phyloP scores from a whole-genome alignment of 2,797 vertebrate species.

The Emydoidea blandingii region DNA sequence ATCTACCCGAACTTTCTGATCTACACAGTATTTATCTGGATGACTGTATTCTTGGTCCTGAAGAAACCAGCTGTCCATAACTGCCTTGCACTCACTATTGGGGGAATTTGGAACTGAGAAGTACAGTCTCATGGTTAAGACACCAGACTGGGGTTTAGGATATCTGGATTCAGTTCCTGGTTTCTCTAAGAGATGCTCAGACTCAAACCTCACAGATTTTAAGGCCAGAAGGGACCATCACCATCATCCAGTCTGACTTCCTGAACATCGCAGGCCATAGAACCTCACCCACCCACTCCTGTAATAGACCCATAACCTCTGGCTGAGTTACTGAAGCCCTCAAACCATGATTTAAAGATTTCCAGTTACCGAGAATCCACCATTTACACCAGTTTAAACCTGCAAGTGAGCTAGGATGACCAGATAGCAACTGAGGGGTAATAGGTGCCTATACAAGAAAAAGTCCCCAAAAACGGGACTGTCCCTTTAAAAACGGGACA shows the following conservation, averaged over 20 bases:
- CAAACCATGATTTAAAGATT: not conserved
- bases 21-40: not conserved
- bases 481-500: too few relatives aligned
- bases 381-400: not conserved
- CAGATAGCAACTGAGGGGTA: too few relatives aligned
- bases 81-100: not conserved
- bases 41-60: not conserved
- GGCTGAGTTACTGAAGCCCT: not conserved
- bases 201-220: not conserved
- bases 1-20: not conserved
- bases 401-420: not conserved
- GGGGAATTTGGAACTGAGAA: not conserved
- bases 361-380: not conserved
- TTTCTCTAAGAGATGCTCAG: not conserved
- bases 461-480: too few relatives aligned
- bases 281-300: not conserved
- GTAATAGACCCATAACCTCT: not conserved
- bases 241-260: not conserved
- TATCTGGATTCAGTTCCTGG: not conserved
- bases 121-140: not conserved
- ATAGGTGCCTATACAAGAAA: too few relatives aligned
- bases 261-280: not conserved
- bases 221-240: not conserved
- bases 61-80: not conserved
- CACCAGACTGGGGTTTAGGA: not conserved